Evolutionary conservation across 2,888 invertebrate genomes (phyloP).

Genomic region (Orthonevra nobilis): DNA sequence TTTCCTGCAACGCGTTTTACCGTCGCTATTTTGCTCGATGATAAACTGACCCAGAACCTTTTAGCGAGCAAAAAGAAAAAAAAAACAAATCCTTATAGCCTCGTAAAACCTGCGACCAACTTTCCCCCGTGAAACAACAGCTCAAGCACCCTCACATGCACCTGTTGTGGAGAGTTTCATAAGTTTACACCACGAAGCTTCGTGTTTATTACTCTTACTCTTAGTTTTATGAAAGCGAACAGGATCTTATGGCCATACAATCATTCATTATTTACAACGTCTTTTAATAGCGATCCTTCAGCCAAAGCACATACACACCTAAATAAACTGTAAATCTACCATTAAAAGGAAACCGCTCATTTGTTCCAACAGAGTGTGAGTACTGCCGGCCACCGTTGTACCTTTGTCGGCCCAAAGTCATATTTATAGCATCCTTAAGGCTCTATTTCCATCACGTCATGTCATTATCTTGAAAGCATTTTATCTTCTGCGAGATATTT

Average conservation of each 20-base stretch:
- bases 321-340: not conserved
- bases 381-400: no score
- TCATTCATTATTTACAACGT: constrained; percentile 1
- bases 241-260: not conserved
- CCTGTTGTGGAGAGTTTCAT: no score
- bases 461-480: constrained; percentile 44
- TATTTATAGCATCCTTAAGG: constrained; percentile 41
- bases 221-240: not conserved
- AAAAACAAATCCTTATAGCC: no score
- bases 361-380: not conserved
- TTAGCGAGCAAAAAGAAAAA: no score
- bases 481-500: constrained; percentile 50
- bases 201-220: not conserved
- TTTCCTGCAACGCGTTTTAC: no score
- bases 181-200: not conserved
- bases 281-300: not conserved
- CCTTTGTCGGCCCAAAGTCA: constrained; percentile 29
- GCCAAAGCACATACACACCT: not conserved
- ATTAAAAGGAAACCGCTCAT: not conserved
- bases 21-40: no score
- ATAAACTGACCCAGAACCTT: no score
- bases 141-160: no score
- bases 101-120: no score
- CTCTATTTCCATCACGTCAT: constrained; percentile 22
- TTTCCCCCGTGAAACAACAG: no score